Conservation (phyloP, 2,797 vertebrate species). For the Poecile montanus region DNA sequence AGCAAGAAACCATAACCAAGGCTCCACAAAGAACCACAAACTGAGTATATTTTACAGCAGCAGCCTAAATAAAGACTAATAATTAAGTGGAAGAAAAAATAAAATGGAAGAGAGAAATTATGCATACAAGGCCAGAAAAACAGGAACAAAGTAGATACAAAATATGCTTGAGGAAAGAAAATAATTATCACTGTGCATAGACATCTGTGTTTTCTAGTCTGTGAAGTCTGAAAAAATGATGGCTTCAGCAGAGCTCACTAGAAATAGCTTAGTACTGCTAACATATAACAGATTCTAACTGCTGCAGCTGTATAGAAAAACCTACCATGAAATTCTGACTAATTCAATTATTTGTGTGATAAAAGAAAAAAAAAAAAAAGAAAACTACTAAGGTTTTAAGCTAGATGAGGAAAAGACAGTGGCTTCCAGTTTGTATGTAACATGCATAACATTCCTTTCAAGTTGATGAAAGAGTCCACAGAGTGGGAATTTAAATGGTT, state of each 20-base stretch:
- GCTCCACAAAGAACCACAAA: not conserved
- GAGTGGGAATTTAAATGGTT: not conserved
- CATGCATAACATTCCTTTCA: not conserved
- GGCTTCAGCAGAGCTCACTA: not conserved
- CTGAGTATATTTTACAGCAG: not conserved
- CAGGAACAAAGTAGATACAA: not conserved
- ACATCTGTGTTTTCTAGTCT: not conserved
- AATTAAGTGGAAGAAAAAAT: not conserved
- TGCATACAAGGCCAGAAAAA: not conserved
- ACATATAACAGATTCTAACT: not conserved
- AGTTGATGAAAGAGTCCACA: not conserved
- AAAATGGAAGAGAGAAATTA: not conserved
- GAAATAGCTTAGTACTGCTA: not conserved
- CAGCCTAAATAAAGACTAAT: not conserved
- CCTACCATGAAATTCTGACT: not conserved
- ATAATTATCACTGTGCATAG: not conserved
- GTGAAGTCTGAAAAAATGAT: not conserved
- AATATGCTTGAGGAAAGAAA: not conserved
- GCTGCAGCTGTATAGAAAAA: not conserved
- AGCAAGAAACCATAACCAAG: not conserved
- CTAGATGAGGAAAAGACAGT: not conserved
- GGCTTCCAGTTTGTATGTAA: not conserved
- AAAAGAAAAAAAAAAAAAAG: not conserved
- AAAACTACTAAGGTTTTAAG: not conserved
- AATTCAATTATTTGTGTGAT: not conserved